phyloP scores from a whole-genome alignment of 1,140 invertebrate species.

The Amyelois transitella region DNA sequence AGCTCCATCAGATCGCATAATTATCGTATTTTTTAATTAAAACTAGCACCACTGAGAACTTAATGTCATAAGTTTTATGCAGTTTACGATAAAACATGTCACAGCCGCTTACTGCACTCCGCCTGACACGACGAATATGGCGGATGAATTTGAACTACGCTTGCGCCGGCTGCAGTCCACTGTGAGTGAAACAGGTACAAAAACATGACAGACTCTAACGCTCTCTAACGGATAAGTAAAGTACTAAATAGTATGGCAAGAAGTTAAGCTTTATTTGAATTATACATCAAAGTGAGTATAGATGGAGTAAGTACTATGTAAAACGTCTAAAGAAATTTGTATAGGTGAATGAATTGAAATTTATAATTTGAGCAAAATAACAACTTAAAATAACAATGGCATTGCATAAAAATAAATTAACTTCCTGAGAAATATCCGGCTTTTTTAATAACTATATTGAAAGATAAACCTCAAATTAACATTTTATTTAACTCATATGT shows the following conservation, averaged over 20 bases:
- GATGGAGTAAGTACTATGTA: no score
- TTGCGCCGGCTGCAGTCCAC: slow-evolving; percentile 41
- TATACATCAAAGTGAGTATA: no score
- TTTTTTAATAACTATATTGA: no score
- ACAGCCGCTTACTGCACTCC: slow-evolving; percentile 67
- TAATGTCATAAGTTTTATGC: slow-evolving; percentile 57
- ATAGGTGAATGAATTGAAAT: no score
- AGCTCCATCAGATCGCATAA: slow-evolving; percentile 55
- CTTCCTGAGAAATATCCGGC: no score
- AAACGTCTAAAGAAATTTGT: no score
- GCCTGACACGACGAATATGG: slow-evolving; percentile 72
- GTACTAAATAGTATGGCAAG: slow-evolving; percentile 8
- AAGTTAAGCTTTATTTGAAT: no score
- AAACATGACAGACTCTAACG: slow-evolving; percentile 26
- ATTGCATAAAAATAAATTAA: no score
- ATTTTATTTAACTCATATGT: no score
- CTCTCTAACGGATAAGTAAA: slow-evolving; percentile 30
- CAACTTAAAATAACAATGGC: no score
- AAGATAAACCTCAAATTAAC: no score
- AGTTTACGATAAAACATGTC: slow-evolving; percentile 70
- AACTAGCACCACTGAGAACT: slow-evolving; percentile 51
- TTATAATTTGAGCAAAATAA: no score
- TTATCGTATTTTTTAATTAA: slow-evolving; percentile 42
- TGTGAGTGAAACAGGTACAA: slow-evolving; percentile 39
- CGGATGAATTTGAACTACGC: slow-evolving; percentile 71